Evolutionary conservation across 1,140 invertebrate species (phyloP), one percentile per base, ranked within the genome.

Genomic region (Cherax quadricarinatus): DNA sequence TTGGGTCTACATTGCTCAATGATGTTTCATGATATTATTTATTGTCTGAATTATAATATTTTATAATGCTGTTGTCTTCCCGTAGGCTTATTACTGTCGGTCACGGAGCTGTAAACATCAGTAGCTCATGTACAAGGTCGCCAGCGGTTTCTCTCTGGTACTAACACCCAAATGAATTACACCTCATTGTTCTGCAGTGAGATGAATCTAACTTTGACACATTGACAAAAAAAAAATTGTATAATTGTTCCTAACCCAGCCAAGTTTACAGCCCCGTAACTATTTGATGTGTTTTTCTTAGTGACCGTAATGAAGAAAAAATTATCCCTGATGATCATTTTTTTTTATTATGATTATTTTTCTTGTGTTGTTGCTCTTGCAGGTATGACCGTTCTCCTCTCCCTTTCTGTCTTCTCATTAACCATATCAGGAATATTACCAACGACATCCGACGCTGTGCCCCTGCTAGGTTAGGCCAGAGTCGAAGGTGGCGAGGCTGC

Each of bases 311-410:
- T 30, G 7, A 30, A 75, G 6, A 75, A 83, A 60, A 83, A 48
- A 57, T 60, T n/a, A 57, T 48, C 81, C 81, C 81, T 57, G 21
- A 60, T 57, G 49, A 53, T 57, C 81, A 53, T 57, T 18, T 21
- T 66, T 3, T 66, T 66, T 66, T 88, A 60, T 86, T 91, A 60
- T 86, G 83, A 85, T 88, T 85, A 48, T 73, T 88, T 73, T 73
- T 30, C 41, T 12, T 60, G 62, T 84, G 84, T 80, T 89, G 62
- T 88, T 90, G 80, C 86, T 84, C 86, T 83, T 88, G 83, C 93
- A 97, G 97, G 97, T 95, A 97, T 97, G 93, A 97, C 97, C 94
- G 97, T 97, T 94, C 96, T 97, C 88, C 96, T 97, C 92, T 97
- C 97, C 91, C 95, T 97, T 94, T 97, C 97, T 94, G 97, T 97